Conservation (phyloP, 2,797 vertebrate species). For the Cynodonichthys magdalenae region DNA sequence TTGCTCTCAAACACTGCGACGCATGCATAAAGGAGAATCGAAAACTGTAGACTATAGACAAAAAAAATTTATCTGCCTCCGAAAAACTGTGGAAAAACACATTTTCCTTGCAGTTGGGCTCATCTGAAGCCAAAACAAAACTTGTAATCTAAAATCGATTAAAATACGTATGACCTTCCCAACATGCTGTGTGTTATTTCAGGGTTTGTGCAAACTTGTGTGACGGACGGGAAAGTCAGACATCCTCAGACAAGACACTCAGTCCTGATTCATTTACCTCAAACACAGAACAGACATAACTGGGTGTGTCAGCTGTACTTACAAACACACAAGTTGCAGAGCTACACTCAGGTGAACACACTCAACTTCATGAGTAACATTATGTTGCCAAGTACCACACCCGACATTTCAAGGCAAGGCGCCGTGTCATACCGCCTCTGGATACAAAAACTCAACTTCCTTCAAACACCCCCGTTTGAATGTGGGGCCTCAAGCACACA, state of each 20-base stretch:
- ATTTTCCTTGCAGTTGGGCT: slow-evolving; percentile 1
- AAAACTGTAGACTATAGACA: too few relatives aligned
- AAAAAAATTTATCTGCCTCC: slow-evolving; percentile 24
- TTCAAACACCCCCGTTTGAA: slow-evolving; percentile 41
- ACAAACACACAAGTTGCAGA: background rate
- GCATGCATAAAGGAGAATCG: slow-evolving; percentile 7
- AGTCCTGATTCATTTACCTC: slow-evolving; percentile 83
- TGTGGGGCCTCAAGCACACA: slow-evolving; percentile 1
- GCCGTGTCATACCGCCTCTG: slow-evolving; percentile 50
- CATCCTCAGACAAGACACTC: slow-evolving; percentile 76
- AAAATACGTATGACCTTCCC: too few relatives aligned
- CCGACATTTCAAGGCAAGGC: slow-evolving; percentile 52
- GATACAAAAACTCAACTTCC: slow-evolving; percentile 68
- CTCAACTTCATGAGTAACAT: slow-evolving; percentile 65
- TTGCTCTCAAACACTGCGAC: slow-evolving; percentile 9
- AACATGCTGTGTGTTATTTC: background rate
- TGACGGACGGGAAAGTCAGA: slow-evolving; percentile 49
- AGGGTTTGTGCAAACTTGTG: slow-evolving; percentile 22
- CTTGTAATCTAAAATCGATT: too few relatives aligned
- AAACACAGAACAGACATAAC: slow-evolving; percentile 63
- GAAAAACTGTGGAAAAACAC: slow-evolving; percentile 1
- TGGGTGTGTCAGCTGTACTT: slow-evolving; percentile 49
- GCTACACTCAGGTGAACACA: slow-evolving; percentile 10
- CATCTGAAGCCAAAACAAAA: slow-evolving; percentile 6
- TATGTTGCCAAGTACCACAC: slow-evolving; percentile 61